These are phyloP conservation scores for Ephydatia muelleri DNA, from an alignment of 37 sponge, comb jelly and placozoan genomes.

Conservation along the genomic window DNA sequence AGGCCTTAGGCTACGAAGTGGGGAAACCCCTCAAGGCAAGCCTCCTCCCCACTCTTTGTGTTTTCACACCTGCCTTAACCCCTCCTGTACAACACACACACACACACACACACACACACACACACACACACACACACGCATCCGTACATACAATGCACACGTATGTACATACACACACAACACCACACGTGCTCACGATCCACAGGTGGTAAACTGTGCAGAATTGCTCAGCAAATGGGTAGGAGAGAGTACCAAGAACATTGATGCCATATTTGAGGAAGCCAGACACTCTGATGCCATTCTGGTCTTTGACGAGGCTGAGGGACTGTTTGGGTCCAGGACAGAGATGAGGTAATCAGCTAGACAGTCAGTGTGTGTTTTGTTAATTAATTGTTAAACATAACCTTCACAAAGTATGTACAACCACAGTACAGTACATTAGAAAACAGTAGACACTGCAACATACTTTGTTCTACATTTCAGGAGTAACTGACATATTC, in stretches of 20 bases:
- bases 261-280: slow-evolving; percentile 80
- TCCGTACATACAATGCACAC: slow-evolving; percentile 7
- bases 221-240: slow-evolving; percentile 90
- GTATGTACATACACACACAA: neutral
- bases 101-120: slow-evolving; percentile 4
- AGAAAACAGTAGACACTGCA: no score
- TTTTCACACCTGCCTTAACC: neutral
- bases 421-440: no score
- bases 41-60: no score
- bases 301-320: slow-evolving; percentile 82
- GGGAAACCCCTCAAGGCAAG: slow-evolving; percentile 81
- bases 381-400: neutral
- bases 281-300: slow-evolving; percentile 70
- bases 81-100: neutral
- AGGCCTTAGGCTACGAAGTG: slow-evolving; percentile 90
- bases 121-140: neutral
- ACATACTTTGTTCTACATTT: no score
- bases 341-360: slow-evolving; percentile 49
- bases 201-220: slow-evolving; percentile 75
- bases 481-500: no score
- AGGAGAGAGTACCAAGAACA: slow-evolving; percentile 86
- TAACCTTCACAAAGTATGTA: no score
- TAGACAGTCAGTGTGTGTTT: no score
- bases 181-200: neutral
- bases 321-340: slow-evolving; percentile 79